Base-by-base conservation (phyloP, 2,888 invertebrate species). In the Noctua pronuba region DNA sequence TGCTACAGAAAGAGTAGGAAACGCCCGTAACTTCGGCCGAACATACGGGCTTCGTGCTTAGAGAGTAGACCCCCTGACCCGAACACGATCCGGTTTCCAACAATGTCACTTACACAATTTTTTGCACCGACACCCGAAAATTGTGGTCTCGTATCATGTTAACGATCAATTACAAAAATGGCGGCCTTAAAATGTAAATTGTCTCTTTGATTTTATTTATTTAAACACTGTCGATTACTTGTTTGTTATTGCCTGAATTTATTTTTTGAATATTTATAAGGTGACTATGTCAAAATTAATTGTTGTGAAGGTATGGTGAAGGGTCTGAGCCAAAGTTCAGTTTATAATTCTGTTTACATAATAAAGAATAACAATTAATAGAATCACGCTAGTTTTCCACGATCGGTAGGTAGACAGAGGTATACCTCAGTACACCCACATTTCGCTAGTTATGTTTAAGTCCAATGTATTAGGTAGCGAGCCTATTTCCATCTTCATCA, bases 211-310 rank as follows among this genome's bases (percentile, higher is more conserved):
- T 80, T 79, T 75, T 62, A 75, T 62, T 67, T 58, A 41, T 60
- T 68, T n/a, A 35, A 67, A 5, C 44, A 41, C 21, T 21, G 21
- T 68, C 71, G 31, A 77, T 65, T 78, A 62, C 58, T 83, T 73
- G 64, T 69, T 73, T 65, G 73, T 55, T 60, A 52, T 67, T 73
- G 77, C 18, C 11, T 58, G 76, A 13, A 65, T 82, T 38, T 66
- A 28, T 7, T 58, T 69, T 44, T 49, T 60, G 52, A 82, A 77
- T 81, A 81, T 83, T 55, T 21, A 83, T 62, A 21, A 38, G 28
- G 5, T 31, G 10, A 18, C 49, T 24, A 28, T 72, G 31, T 41
- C 38, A 41, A 66, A 28, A 78, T 71, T 46, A 41, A 77, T 76
- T 65, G 81, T 66, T 60, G n/a, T n/a, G n/a, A n/a, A n/a, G n/a